Percentiles rank a stretch among this genome's conserved stretches.
These are phyloP conservation scores for Drosophila punjabiensis DNA, from an alignment of 1,140 invertebrate genomes.

Conservation along the genomic window DNA sequence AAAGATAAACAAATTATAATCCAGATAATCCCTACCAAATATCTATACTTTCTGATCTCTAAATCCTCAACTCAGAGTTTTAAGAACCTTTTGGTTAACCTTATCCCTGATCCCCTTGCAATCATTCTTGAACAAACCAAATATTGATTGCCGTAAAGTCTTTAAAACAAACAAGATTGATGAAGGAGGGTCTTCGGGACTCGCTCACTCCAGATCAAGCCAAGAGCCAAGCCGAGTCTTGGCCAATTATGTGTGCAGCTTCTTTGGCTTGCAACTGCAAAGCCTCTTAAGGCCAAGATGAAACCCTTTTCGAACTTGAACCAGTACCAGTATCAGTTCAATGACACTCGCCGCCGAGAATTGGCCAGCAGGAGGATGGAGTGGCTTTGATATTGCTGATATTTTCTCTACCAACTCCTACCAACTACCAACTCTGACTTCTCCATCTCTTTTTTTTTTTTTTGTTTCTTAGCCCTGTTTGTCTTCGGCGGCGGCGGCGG, in stretches of 20 bases:
- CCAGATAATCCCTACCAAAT: neutral
- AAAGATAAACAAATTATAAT: too few species aligned
- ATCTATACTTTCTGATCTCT: too few species aligned
- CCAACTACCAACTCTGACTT: slow-evolving; percentile 7
- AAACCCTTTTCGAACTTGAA: slow-evolving; percentile 19
- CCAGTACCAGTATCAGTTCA: slow-evolving; percentile 57
- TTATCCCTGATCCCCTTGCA: neutral
- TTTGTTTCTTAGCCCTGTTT: slow-evolving; percentile 16
- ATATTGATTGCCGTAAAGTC: slow-evolving; percentile 23
- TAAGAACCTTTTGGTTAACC: neutral
- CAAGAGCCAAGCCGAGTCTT: neutral
- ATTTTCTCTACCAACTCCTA: slow-evolving; percentile 11
- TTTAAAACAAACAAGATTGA: slow-evolving; percentile 43
- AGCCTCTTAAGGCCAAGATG: neutral
- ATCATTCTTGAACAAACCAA: slow-evolving; percentile 25
- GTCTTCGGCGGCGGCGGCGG: slow-evolving; percentile 19
- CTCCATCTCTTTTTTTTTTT: slow-evolving; percentile 8
- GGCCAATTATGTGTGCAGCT: slow-evolving; percentile 47
- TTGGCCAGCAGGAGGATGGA: slow-evolving; percentile 59
- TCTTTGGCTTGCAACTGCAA: slow-evolving; percentile 7
- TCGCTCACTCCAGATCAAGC: neutral
- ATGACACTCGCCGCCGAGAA: slow-evolving; percentile 67
- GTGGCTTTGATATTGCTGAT: slow-evolving; percentile 12
- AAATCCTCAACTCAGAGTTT: neutral
- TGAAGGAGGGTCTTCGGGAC: slow-evolving; percentile 6